Evolutionary conservation across 2,797 vertebrate species (phyloP).

Genomic region (Tokudaia muenninki): DNA sequence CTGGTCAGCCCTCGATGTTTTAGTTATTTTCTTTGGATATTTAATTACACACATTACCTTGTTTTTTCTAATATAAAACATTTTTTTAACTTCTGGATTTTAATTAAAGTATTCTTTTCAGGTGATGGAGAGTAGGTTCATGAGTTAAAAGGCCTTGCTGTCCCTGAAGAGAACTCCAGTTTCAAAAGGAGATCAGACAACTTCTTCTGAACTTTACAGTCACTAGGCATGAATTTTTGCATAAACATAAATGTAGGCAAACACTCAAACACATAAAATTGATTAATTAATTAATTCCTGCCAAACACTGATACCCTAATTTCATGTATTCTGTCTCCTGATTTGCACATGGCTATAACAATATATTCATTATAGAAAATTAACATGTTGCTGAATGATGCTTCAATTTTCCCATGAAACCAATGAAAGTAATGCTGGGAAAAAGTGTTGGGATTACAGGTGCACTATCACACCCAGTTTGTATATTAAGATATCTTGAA

Average conservation of each 20-base stretch:
- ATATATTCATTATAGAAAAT: neutral
- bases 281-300: neutral
- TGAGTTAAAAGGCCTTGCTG: neutral
- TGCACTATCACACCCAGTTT: neutral
- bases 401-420: neutral
- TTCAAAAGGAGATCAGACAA: neutral
- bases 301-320: neutral
- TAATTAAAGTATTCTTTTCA: neutral
- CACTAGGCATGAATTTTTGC: neutral
- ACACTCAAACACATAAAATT: neutral
- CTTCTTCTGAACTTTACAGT: neutral
- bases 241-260: neutral
- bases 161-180: neutral
- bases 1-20: neutral
- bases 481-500: neutral
- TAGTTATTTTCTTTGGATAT: slow-evolving; percentile 20
- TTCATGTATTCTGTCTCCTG: neutral
- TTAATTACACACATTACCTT: slow-evolving; percentile 35
- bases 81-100: slow-evolving; percentile 16
- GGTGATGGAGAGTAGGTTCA: neutral
- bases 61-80: neutral
- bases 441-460: too few species aligned
- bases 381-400: neutral
- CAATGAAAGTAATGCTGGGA: neutral
- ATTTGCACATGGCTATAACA: neutral